A percentile compares a stretch with the other conserved stretches of the same genome.
Conservation (phyloP, 1,140 invertebrate species). For the Oedothorax gibbosus region DNA sequence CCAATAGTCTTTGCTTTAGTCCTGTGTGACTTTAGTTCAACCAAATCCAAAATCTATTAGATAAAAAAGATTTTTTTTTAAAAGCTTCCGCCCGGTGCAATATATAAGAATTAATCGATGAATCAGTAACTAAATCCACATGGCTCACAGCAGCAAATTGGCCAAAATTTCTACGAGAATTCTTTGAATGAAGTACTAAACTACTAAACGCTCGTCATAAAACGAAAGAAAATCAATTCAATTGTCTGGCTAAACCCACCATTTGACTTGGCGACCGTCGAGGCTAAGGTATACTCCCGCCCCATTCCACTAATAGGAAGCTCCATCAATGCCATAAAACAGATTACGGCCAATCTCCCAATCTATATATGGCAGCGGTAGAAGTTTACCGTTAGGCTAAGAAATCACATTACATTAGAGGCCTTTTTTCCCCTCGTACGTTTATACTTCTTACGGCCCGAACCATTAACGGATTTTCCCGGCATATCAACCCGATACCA, state of each 20-base stretch:
- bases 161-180: too few species aligned
- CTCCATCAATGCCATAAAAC: conserved; percentile 37
- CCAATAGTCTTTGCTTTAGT: too few species aligned
- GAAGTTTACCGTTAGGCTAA: conserved; percentile 12
- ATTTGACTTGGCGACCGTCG: too few species aligned
- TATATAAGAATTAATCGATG: too few species aligned
- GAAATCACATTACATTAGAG: conserved; percentile 14
- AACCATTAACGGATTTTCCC: conserved; percentile 56
- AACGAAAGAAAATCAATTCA: background rate
- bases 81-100: too few species aligned
- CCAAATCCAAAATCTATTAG: too few species aligned
- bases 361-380: conserved; percentile 29
- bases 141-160: too few species aligned
- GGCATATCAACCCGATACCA: conserved; percentile 54
- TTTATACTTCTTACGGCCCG: conserved; percentile 42
- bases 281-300: conserved; percentile 1
- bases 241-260: background rate
- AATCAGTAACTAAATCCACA: too few species aligned
- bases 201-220: background rate
- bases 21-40: too few species aligned
- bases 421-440: background rate
- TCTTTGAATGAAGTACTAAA: background rate
- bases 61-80: too few species aligned
- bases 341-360: conserved; percentile 23
- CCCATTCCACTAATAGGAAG: conserved; percentile 17